Percentiles rank a stretch among this genome's conserved stretches.
These are phyloP conservation scores for Psittacula echo DNA, from an alignment of 2,797 vertebrate species.

Conservation along the genomic window DNA sequence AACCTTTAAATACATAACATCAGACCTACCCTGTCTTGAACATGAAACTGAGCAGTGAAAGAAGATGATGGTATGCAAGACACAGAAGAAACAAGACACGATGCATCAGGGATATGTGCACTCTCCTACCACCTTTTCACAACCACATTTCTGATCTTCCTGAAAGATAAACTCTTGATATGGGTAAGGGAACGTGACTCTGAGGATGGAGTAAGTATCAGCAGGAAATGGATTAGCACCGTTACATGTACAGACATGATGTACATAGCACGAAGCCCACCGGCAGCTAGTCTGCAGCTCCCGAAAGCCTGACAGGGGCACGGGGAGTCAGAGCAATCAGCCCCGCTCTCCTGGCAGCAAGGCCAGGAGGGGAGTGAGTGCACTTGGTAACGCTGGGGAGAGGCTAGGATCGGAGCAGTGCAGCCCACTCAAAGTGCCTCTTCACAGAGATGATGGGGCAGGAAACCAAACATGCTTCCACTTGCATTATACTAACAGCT, in stretches of 20 bases:
- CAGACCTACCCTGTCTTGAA: not conserved
- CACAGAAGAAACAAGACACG: not conserved
- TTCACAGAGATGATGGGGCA: not conserved
- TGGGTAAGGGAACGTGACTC: not conserved
- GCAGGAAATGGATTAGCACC: not conserved
- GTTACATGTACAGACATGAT: not conserved
- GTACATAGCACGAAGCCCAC: not conserved
- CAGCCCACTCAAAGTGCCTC: constrained; percentile 19
- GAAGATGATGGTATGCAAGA: not conserved
- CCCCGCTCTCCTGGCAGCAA: not conserved
- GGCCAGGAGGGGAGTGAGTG: not conserved
- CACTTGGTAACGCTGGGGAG: not conserved
- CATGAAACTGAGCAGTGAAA: not conserved
- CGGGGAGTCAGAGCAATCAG: not conserved
- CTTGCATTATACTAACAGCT: not conserved
- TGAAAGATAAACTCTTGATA: not conserved
- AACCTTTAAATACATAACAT: not conserved
- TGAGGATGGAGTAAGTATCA: not conserved
- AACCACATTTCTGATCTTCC: not conserved
- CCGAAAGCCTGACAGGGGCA: constrained; percentile 15
- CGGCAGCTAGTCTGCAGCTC: constrained; percentile 10
- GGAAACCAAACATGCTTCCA: not conserved
- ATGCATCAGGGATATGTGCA: not conserved
- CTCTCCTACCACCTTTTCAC: not conserved
- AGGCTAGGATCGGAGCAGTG: not conserved